Conservation (phyloP, 2,797 vertebrate genomes). For the Poeciliopsis presidionis region DNA sequence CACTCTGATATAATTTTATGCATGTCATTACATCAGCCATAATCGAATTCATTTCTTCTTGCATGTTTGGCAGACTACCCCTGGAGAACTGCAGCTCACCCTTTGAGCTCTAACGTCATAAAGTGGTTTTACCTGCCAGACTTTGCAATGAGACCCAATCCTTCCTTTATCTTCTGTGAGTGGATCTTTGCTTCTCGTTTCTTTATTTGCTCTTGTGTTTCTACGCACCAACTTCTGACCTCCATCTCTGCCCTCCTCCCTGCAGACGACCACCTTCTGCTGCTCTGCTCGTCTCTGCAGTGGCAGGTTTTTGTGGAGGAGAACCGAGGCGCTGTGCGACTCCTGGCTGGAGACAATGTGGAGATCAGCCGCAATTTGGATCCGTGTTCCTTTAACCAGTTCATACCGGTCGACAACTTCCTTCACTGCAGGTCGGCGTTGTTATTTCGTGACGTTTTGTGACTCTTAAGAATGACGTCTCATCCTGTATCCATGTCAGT, state of each 20-base stretch:
- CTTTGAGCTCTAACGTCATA: constrained; percentile 81
- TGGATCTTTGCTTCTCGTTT: not conserved
- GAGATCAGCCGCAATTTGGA: constrained; percentile 81
- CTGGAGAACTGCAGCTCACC: constrained; percentile 75
- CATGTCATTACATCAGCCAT: not conserved
- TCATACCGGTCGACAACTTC: constrained; percentile 77
- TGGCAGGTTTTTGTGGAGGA: constrained; percentile 84
- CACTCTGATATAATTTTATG: not conserved
- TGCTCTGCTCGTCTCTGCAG: constrained; percentile 84
- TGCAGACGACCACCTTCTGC: constrained; percentile 81
- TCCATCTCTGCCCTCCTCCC: not conserved
- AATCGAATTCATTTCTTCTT: not conserved
- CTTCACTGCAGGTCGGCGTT: constrained; percentile 76
- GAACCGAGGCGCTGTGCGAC: constrained; percentile 72
- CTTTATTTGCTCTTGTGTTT: not conserved
- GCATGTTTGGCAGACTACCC: constrained; percentile 77
- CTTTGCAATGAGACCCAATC: constrained; percentile 81
- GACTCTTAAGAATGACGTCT: not conserved
- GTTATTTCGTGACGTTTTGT: not conserved
- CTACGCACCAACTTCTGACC: not conserved
- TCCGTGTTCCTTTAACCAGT: constrained; percentile 72
- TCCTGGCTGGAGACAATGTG: constrained; percentile 77
- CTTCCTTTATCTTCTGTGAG: constrained; percentile 83
- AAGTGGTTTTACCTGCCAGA: constrained; percentile 86
- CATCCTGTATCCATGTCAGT: not conserved